Evolutionary conservation across 2,797 vertebrate genomes (phyloP).

Genomic region (Halcyon chelicuti): DNA sequence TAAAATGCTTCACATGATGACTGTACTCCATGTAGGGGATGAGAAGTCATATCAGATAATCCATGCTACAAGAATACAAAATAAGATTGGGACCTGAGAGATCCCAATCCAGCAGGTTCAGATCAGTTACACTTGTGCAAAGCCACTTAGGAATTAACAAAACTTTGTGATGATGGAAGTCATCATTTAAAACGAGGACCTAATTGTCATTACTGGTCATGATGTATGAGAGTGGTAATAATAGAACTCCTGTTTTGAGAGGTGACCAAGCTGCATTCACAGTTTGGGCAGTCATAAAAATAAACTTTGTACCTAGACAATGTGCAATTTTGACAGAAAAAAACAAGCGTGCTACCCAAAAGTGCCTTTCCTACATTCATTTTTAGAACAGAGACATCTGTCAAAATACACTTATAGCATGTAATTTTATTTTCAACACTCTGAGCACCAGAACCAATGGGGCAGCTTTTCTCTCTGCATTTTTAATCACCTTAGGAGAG

Average conservation of each 20-base stretch:
- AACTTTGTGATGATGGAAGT: background rate
- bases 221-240: background rate
- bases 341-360: background rate
- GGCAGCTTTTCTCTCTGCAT: slow-evolving; percentile 16
- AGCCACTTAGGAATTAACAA: background rate
- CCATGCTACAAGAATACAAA: background rate
- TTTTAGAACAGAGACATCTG: background rate
- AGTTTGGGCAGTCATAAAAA: background rate
- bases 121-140: background rate
- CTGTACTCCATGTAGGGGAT: background rate
- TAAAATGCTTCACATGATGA: background rate
- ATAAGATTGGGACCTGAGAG: background rate
- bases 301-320: background rate
- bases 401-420: background rate
- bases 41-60: background rate
- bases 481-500: background rate
- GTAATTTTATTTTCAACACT: slow-evolving; percentile 31
- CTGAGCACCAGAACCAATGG: background rate
- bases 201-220: background rate
- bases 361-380: background rate
- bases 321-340: background rate
- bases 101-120: background rate
- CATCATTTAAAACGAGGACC: background rate
- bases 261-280: background rate
- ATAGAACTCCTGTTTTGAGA: background rate